A percentile compares a stretch with the other conserved stretches of the same genome.
phyloP scores from a whole-genome alignment of 1,140 invertebrate genomes.

The Leptopilina clavipes region DNA sequence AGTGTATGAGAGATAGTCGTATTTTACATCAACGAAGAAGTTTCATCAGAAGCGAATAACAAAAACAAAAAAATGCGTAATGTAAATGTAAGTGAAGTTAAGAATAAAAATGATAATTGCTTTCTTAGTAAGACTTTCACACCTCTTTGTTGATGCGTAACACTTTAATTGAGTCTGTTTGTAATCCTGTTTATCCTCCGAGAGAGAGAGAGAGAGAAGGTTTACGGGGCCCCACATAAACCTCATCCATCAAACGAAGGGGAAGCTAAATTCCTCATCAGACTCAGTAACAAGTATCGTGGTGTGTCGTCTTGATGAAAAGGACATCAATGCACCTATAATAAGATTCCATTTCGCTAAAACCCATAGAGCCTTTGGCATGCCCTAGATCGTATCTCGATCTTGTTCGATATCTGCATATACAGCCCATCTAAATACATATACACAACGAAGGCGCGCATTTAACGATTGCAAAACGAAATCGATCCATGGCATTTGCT shows the following conservation, averaged over 20 bases:
- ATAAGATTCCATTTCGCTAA: constrained; percentile 40
- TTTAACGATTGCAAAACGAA: constrained; percentile 42
- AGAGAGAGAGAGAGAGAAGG: constrained; percentile 55
- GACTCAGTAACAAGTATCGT: constrained; percentile 58
- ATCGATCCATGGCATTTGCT: constrained; percentile 16
- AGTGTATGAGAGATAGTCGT: too few relatives aligned
- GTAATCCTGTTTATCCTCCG: constrained; percentile 63
- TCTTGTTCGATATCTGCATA: constrained; percentile 40
- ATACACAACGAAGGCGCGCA: constrained; percentile 32
- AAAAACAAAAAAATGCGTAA: neutral
- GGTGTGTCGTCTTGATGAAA: constrained; percentile 51
- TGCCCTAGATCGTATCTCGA: constrained; percentile 40
- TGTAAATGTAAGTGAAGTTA: neutral
- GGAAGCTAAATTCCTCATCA: constrained; percentile 63
- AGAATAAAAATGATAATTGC: constrained; percentile 51
- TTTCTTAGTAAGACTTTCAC: constrained; percentile 41
- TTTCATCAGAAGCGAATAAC: too few relatives aligned
- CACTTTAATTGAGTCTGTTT: constrained; percentile 63
- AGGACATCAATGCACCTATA: constrained; percentile 19
- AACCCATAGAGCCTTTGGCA: constrained; percentile 33
- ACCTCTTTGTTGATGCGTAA: constrained; percentile 46
- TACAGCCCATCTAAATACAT: neutral
- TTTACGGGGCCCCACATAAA: constrained; percentile 60
- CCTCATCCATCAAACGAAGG: constrained; percentile 62
- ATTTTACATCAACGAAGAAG: too few relatives aligned